Evolutionary conservation across 2,888 invertebrate genomes (phyloP).

Genomic region (Iselma pallidipennis): DNA sequence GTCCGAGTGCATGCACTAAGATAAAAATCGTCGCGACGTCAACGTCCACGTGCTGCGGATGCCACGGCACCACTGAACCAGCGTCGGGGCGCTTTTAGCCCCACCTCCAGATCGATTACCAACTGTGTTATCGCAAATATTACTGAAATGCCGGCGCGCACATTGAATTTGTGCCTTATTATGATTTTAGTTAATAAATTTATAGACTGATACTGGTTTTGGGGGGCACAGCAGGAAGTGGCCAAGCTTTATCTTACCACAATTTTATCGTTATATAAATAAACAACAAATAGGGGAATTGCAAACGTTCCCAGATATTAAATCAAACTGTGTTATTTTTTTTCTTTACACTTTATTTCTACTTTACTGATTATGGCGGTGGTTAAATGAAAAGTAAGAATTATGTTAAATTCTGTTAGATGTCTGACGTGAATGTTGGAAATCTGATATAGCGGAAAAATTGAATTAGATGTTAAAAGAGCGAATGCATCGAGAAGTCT

Average conservation of each 20-base stretch:
- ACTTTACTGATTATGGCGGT: neutral
- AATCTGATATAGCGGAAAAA: neutral
- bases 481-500: neutral
- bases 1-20: constrained; percentile 27
- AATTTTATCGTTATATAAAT: constrained; percentile 17
- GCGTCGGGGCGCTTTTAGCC: constrained; percentile 48
- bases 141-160: constrained; percentile 50
- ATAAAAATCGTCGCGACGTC: constrained; percentile 9
- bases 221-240: constrained; percentile 16
- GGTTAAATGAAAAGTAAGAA: neutral
- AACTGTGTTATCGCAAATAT: constrained; percentile 53
- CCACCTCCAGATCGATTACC: constrained; percentile 54
- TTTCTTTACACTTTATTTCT: no score
- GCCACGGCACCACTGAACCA: constrained; percentile 51
- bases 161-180: constrained; percentile 41
- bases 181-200: constrained; percentile 30
- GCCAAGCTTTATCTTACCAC: constrained; percentile 3
- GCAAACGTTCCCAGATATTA: neutral
- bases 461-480: neutral
- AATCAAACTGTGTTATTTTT: no score
- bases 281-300: neutral
- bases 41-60: constrained; percentile 49
- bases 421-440: neutral
- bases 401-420: neutral
- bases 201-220: constrained; percentile 6